phyloP scores from a whole-genome alignment of 2,888 invertebrate species.

The Calameuta pallipes region DNA sequence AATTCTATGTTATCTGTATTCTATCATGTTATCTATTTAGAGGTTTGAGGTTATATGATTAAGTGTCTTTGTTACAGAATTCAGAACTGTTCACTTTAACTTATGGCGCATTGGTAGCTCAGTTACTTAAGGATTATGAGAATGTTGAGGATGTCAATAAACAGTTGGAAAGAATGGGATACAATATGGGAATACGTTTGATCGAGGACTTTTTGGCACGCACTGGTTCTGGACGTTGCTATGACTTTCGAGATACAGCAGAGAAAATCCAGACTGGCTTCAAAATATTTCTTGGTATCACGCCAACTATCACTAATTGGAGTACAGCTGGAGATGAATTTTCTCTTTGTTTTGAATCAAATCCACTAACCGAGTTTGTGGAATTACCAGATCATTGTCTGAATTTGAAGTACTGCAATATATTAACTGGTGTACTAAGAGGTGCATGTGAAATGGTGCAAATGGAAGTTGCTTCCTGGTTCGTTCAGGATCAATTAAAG shows the following conservation, averaged over 20 bases:
- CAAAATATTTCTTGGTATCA: slow-evolving; percentile 78
- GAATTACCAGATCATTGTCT: slow-evolving; percentile 89
- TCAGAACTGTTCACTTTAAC: slow-evolving; percentile 97
- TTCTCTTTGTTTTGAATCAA: slow-evolving; percentile 93
- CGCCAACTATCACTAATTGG: slow-evolving; percentile 95
- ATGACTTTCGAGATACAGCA: slow-evolving; percentile 96
- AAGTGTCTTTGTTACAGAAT: slow-evolving; percentile 74
- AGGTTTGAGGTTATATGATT: not conserved
- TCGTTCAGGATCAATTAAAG: slow-evolving; percentile 94
- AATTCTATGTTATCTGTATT: not conserved
- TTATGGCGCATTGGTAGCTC: slow-evolving; percentile 97
- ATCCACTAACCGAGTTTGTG: slow-evolving; percentile 97
- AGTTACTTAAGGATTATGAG: slow-evolving; percentile 96
- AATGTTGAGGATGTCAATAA: slow-evolving; percentile 98
- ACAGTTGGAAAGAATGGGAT: slow-evolving; percentile 94
- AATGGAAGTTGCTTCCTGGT: slow-evolving; percentile 94
- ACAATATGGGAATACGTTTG: slow-evolving; percentile 97
- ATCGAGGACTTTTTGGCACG: slow-evolving; percentile 98
- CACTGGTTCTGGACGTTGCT: slow-evolving; percentile 88
- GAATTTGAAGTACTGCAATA: slow-evolving; percentile 89
- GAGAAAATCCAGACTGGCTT: slow-evolving; percentile 90
- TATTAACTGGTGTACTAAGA: slow-evolving; percentile 90
- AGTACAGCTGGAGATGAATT: slow-evolving; percentile 95
- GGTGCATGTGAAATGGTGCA: slow-evolving; percentile 99
- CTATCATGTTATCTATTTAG: not conserved